Evolutionary conservation across 1,140 invertebrate genomes (phyloP), one percentile per base, ranked within the genome.

Genomic region (Apis cerana): DNA sequence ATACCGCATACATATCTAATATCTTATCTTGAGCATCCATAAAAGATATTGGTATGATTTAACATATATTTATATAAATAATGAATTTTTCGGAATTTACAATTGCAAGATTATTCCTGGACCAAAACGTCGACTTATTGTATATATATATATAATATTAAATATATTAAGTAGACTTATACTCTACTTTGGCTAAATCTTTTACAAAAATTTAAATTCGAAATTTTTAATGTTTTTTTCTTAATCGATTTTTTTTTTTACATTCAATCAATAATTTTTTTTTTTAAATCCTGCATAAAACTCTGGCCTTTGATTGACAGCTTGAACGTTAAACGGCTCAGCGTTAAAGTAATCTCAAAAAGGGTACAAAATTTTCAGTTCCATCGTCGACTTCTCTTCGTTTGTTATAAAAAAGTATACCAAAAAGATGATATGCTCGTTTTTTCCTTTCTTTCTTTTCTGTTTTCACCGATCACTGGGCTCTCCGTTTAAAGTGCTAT

Each of bases 121-220:
- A 89, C 88, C 87, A 76, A 80, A 89, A 89, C 79, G 58, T 68
- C 67, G 62, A 83, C 86, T 90, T 89, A 90, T 90, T 75, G 71
- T 91, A 90, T 85, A 91, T 81, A 86, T 84, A 87, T 62, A 59
- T 59, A 43, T 43, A 43, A 43, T 17, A 27, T 85, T 90, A 87
- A 80, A 86, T 89, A 89, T 89, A 88, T 74, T 88, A 87, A 91
- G 87, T 91, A 91, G 88, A 90, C 89, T 88, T 90, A 92, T 67
- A 87, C 86, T 88, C 86, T 91, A 89, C 81, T 88, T 89, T 90
- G 87, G 91, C 87, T 90, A 88, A 90, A 85, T 79, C 76, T 74
- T 91, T 90, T 89, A 90, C 80, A 88, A 91, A 88, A 91, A 88
- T 91, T 83, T 86, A 90, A 85, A 85, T 33, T 76, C 77, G 72